A percentile compares a stretch with the other conserved stretches of the same genome.
Evolutionary conservation across 2,888 invertebrate genomes (phyloP).

Genomic region (Bimastos eiseni): DNA sequence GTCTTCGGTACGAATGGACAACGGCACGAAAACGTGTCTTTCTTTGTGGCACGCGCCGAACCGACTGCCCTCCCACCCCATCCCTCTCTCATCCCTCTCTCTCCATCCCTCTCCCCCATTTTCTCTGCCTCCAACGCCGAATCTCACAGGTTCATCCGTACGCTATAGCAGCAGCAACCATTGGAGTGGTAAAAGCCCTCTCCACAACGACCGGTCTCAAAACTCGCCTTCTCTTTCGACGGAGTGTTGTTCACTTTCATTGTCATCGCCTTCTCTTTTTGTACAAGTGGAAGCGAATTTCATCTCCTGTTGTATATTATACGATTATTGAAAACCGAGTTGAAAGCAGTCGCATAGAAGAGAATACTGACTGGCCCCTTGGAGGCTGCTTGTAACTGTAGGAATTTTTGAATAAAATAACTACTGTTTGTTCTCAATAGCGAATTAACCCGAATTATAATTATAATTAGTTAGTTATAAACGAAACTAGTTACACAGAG

Average conservation of each 20-base stretch:
- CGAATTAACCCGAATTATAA: background rate
- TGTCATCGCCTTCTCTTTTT: background rate
- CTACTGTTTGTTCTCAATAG: background rate
- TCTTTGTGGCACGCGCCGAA: slow-evolving; percentile 1
- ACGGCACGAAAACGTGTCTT: background rate
- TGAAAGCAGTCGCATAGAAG: no score
- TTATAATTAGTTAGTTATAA: background rate
- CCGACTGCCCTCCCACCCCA: background rate
- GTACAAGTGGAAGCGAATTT: background rate
- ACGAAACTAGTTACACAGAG: background rate
- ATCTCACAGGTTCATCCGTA: background rate
- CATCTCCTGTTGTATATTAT: background rate
- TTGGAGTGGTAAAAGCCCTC: background rate
- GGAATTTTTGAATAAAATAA: background rate
- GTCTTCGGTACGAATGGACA: slow-evolving; percentile 4
- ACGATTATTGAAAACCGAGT: background rate
- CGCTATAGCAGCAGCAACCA: background rate
- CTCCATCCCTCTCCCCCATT: background rate
- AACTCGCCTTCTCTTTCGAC: background rate
- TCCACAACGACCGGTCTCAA: background rate
- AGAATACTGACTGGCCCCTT: background rate
- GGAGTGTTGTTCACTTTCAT: background rate
- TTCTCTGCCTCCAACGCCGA: background rate
- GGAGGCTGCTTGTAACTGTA: background rate
- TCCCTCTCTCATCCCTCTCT: no score